Evolutionary conservation across 2,113 vertebrate species (phyloP), one percentile per base, ranked within the genome.

Genomic region (Entomyzon cyanotis): DNA sequence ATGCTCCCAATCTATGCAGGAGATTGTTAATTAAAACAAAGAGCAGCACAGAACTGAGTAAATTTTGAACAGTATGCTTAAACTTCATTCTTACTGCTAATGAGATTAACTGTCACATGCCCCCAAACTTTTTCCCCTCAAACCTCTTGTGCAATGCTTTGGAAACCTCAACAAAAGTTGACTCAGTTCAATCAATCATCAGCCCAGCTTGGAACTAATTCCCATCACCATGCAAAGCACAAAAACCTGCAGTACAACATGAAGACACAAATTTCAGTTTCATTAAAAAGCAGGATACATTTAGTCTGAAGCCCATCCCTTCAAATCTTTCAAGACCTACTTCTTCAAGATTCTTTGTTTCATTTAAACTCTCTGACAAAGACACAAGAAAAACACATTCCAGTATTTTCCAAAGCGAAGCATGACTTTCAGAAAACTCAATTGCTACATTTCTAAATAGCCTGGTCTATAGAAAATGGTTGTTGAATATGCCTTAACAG

Each of bases 21-120:
- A 93, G 89, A 89, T 97, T 96, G 96, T 97, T 97, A 97, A 86
- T 60, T 91, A 94, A 89, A 98, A 98, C 97, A 98, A 98, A 98
- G 95, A 96, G 67, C 93, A 90, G 95, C 84, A 96, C 84, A 95
- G 94, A 97, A 69, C 80, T 16, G 37, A 42, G 89, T 20, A 60
- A 68, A 89, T 94, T 96, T 96, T 93, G 92, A 94, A 83, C 69
- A 94, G 87, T 35, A 58, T 70, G 87, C 87, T 97, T 96, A 97
- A 91, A 91, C 52, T 90, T 92, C 88, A 93, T 82, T 80, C 92
- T 96, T 93, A 85, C 62, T 69, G 73, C 90, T 96, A 97, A 94
- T 94, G 88, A 97, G 98, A 97, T 98, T 98, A 98, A 53, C 63
- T 75, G 94, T 97, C 97, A 96, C 93, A 97, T 97, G 97, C 82